Percentiles rank a stretch among this genome's conserved stretches.
Conservation (phyloP, 1,140 invertebrate species). For the Dolichoris vasculosae region DNA sequence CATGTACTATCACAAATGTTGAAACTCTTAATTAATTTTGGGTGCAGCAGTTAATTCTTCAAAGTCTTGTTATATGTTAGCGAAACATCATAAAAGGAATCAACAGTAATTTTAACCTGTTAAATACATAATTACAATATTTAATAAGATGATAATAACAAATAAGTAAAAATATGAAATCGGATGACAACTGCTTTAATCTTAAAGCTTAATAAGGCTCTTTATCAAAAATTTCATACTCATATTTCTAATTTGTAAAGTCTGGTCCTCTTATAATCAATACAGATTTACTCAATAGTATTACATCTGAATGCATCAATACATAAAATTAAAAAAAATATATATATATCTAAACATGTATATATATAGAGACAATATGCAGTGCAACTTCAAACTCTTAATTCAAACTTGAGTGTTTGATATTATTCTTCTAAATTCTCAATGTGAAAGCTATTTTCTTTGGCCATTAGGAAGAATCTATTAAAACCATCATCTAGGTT, state of each 20-base stretch:
- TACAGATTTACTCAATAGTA: neutral
- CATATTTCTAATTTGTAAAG: neutral
- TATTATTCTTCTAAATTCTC: conserved; percentile 52
- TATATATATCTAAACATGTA: too few species aligned
- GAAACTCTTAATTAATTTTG: neutral
- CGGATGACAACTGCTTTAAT: neutral
- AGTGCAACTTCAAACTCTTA: conserved; percentile 2
- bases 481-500: conserved; percentile 45
- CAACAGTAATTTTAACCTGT: conserved; percentile 29
- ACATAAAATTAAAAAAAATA: conserved; percentile 11
- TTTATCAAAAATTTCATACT: conserved; percentile 11
- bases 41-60: neutral
- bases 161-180: conserved; percentile 38
- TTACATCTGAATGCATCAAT: neutral
- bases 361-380: conserved; percentile 26
- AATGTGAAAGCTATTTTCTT: conserved; percentile 61
- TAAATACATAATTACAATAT: conserved; percentile 21
- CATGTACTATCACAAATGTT: conserved; percentile 22
- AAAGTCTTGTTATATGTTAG: conserved; percentile 37
- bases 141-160: conserved; percentile 36
- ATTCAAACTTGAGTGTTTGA: conserved; percentile 28
- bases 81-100: conserved; percentile 38
- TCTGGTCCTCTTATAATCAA: conserved; percentile 41
- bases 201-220: conserved; percentile 14
- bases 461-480: conserved; percentile 64